These are phyloP conservation scores for Notolepis coatsorum DNA, from an alignment of 2,797 vertebrate genomes.

Conservation along the genomic window DNA sequence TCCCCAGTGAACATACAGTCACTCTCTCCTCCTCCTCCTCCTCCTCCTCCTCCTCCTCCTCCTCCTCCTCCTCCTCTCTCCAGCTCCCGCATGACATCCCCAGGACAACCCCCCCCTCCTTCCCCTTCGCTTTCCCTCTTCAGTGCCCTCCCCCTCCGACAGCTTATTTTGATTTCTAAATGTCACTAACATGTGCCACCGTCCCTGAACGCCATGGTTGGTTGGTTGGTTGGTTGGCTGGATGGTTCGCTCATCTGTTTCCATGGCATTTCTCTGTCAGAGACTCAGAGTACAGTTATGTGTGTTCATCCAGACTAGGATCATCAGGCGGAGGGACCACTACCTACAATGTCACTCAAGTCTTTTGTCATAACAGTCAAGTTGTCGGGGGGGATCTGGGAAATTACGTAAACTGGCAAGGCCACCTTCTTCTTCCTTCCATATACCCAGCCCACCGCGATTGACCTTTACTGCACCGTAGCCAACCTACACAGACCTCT, in stretches of 20 bases:
- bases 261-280: constrained; percentile 23
- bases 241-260: constrained; percentile 39
- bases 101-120: no score
- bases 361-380: constrained; percentile 29
- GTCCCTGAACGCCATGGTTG: no score
- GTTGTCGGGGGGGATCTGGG: constrained; percentile 46
- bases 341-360: no score
- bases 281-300: constrained; percentile 25
- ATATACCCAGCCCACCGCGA: no score
- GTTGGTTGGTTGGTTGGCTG: constrained; percentile 50
- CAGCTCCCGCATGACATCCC: constrained; percentile 49
- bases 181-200: constrained; percentile 48
- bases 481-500: no score
- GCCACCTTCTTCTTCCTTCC: no score
- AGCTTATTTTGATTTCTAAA: constrained; percentile 61
- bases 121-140: constrained; percentile 47
- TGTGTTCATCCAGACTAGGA: constrained; percentile 34
- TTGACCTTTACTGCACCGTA: no score
- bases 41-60: constrained; percentile 4
- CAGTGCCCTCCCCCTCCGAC: constrained; percentile 12
- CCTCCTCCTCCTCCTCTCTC: background rate
- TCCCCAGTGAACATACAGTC: constrained; percentile 67
- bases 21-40: constrained; percentile 30
- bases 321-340: constrained; percentile 19
- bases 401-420: no score